Base-by-base conservation (phyloP, 2,113 vertebrate genomes). In the Typhlomys cinereus region DNA sequence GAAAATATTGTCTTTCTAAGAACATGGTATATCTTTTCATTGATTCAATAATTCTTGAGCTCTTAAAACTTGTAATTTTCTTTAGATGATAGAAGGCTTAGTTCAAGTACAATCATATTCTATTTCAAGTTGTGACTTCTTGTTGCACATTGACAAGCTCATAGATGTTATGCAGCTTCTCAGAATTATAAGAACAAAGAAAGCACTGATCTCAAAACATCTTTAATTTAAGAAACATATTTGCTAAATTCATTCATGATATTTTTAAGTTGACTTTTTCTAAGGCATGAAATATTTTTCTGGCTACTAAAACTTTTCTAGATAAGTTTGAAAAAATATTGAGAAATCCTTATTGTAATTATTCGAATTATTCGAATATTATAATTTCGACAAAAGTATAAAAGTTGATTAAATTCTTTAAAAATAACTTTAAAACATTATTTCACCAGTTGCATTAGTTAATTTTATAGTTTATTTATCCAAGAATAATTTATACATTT, bases 181-280 rank as follows among this genome's bases (percentile, higher is more conserved):
- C 41, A 76, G 9, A 87, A 4, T 23, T 62, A 61, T 86, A 93
- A 96, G 54, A 29, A 11, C 62, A 18, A 85, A 96, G 52, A 29
- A 88, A 96, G 12, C 1, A 34, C 50, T 91, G 95, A 89, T 21
- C 39, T 71, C 62, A 76, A 84, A 95, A 93, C 31, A 87, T 62
- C 62, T 96, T 91, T 93, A 48, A 80, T 23, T 48, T 69, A 85
- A 73, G 78, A 96, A 96, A 94, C 39, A 9, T 21, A 59, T 52
- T 95, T 95, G 15, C 88, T 92, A 94, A 84, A 83, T 95, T 93
- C 85, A 67, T 20, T 83, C 75, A 91, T 48, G 52, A 17, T 1
- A 21, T n/a, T 96, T 94, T 96, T 29, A 84, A 20, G 79, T 61
- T 85, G 84, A 96, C 91, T 84, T 82, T 93, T 93, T n/a, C 17